Evolutionary conservation across 2,113 vertebrate genomes (phyloP).

Genomic region (Pedionomus torquatus): DNA sequence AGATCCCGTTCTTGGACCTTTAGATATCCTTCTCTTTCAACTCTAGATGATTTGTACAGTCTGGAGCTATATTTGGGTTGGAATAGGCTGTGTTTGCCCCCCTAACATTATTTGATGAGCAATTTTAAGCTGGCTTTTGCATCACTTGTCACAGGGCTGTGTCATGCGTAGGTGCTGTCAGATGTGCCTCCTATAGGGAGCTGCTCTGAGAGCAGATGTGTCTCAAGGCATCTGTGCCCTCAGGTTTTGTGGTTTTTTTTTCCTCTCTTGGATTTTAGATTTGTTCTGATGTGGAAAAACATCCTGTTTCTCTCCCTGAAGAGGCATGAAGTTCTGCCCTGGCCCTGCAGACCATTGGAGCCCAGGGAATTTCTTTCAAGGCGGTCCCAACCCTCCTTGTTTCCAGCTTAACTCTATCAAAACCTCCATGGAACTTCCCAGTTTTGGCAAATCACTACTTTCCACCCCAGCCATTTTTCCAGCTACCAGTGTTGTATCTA

Average conservation of each 20-base stretch:
- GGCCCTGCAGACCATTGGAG: neutral
- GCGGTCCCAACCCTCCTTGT: neutral
- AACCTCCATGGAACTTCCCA: neutral
- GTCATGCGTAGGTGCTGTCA: neutral
- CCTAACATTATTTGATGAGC: neutral
- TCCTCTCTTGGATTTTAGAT: neutral
- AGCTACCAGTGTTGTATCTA: neutral
- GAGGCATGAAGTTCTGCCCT: neutral
- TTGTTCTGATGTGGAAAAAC: neutral
- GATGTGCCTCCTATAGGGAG: neutral
- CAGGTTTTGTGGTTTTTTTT: neutral
- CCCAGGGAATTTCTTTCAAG: neutral
- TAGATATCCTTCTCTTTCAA: constrained; percentile 22
- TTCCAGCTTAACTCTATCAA: neutral
- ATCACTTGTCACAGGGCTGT: neutral
- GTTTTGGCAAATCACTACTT: neutral
- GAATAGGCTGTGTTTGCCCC: neutral
- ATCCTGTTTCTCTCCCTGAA: neutral
- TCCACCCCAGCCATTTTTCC: too few relatives aligned
- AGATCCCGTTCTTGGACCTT: neutral
- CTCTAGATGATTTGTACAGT: neutral
- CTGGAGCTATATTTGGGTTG: constrained; percentile 34
- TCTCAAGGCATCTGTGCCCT: neutral
- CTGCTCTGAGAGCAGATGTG: neutral
- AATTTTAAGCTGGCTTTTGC: neutral